Conservation (phyloP, 2,888 invertebrate genomes). For the Petrophora chlorosata region DNA sequence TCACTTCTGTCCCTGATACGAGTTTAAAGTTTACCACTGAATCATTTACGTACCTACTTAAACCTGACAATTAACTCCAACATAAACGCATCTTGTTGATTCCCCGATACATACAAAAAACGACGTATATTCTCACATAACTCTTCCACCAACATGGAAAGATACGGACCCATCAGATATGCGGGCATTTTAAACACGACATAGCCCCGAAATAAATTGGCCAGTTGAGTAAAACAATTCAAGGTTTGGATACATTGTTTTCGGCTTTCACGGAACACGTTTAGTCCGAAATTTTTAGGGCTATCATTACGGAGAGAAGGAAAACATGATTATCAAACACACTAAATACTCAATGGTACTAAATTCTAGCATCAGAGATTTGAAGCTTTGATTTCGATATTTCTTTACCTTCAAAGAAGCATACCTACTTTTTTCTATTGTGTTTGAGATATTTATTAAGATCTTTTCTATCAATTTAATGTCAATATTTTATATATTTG, state of each 20-base stretch:
- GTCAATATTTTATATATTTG: too few species aligned
- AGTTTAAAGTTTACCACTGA: too few species aligned
- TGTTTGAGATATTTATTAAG: too few species aligned
- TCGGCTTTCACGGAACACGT: slow-evolving; percentile 61
- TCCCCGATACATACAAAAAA: slow-evolving; percentile 47
- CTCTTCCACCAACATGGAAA: slow-evolving; percentile 54
- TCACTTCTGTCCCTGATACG: too few species aligned
- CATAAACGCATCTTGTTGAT: slow-evolving; percentile 37
- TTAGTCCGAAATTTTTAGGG: slow-evolving; percentile 23
- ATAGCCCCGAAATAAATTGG: slow-evolving; percentile 66
- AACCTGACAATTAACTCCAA: slow-evolving; percentile 22
- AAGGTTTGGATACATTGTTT: slow-evolving; percentile 59
- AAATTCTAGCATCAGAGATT: too few species aligned
- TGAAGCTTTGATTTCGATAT: too few species aligned
- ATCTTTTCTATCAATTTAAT: too few species aligned
- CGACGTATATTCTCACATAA: slow-evolving; percentile 69
- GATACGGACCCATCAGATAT: slow-evolving; percentile 60
- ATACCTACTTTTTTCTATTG: too few species aligned
- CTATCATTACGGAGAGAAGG: too few species aligned
- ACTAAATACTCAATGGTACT: too few species aligned
- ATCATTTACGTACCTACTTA: slow-evolving; percentile 5
- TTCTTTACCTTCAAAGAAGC: too few species aligned
- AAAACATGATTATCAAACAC: too few species aligned
- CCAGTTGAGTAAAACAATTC: slow-evolving; percentile 53
- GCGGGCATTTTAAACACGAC: slow-evolving; percentile 49